These are phyloP conservation scores for Phthorimaea operculella DNA, from an alignment of 1,140 invertebrate genomes.

Conservation along the genomic window DNA sequence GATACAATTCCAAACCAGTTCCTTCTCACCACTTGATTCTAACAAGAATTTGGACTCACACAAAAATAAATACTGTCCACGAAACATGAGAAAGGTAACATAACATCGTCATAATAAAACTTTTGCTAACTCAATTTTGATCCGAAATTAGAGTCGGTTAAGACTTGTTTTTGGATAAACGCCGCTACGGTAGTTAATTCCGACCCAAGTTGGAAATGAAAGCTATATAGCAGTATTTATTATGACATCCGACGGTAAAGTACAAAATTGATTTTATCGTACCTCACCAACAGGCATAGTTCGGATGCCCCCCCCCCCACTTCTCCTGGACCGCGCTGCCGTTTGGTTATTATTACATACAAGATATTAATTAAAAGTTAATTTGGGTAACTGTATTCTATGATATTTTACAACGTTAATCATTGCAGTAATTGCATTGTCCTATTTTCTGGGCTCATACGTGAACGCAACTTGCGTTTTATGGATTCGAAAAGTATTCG, in stretches of 20 bases:
- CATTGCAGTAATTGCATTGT: too few relatives aligned
- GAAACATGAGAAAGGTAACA: conserved; percentile 60
- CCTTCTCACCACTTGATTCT: conserved; percentile 50
- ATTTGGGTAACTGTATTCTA: conserved; percentile 10
- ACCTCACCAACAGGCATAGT: conserved; percentile 39
- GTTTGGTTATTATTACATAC: conserved; percentile 30
- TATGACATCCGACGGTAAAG: conserved; percentile 61
- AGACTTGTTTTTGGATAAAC: conserved; percentile 41
- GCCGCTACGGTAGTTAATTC: conserved; percentile 35
- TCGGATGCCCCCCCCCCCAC: conserved; percentile 28
- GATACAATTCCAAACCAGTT: conserved; percentile 58
- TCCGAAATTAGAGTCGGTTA: conserved; percentile 31
- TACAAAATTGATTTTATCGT: conserved; percentile 63
- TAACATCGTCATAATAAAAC: conserved; percentile 38
- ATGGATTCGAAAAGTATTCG: too few relatives aligned
- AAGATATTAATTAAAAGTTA: conserved; percentile 31
- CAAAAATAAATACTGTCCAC: conserved; percentile 66
- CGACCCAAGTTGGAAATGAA: conserved; percentile 40
- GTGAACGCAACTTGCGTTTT: too few relatives aligned
- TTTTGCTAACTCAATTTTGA: conserved; percentile 34
- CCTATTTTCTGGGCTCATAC: too few relatives aligned
- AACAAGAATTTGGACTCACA: conserved; percentile 63
- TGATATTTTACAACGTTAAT: too few relatives aligned
- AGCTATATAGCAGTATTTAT: conserved; percentile 60
- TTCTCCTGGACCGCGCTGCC: conserved; percentile 10